Base-by-base conservation (phyloP, 2,113 vertebrate genomes). In the Melanerpes aurifrons region DNA sequence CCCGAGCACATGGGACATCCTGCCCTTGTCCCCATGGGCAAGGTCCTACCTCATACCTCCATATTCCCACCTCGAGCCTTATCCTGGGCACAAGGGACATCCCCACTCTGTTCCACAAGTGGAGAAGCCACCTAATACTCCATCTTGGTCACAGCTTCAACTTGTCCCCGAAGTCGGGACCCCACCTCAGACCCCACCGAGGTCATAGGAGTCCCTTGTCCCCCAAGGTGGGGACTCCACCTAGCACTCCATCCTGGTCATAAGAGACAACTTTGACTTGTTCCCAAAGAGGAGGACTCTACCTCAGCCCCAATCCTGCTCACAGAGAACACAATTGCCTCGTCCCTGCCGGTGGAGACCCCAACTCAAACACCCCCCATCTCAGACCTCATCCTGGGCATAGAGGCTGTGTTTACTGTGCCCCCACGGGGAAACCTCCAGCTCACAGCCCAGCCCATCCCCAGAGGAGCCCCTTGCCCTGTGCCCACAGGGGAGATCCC, bases 21-120 rank as follows among this genome's bases (percentile, higher is more conserved):
- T 68, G 29, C 26, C 15, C 22, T 57, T 24, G 35, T 58, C n/a
- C 43, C 31, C 28, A 8, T 6, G 2, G 16, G 5, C 1, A 6
- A 71, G 35, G 85, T 37, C 3, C 17, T 40, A 28, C 18, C 6
- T 53, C 35, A 63, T 28, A 71, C 15, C 25, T 45, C 37, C 62
- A 48, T 1, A 0, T 0, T 37, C 24, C 28, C 50, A 43, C 35
- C 47, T 50, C 0, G 0, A 86, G 35, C 75, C 31, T 45, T 43
- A 1, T 67, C 61, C 43, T 40, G 31, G 45, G 37, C 31, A 40
- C 35, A 50, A 17, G 12, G 9, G 17, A 31, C 10, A 22, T 40
- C 31, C 21, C 85, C 12, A 21, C 8, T 12, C 32, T 76, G 48
- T 45, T 14, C 32, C 67, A 74, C 79, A 37, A 58, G 54, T 2